These are phyloP conservation scores for Phoxinus phoxinus DNA, from an alignment of 2,113 vertebrate species.

Conservation along the genomic window DNA sequence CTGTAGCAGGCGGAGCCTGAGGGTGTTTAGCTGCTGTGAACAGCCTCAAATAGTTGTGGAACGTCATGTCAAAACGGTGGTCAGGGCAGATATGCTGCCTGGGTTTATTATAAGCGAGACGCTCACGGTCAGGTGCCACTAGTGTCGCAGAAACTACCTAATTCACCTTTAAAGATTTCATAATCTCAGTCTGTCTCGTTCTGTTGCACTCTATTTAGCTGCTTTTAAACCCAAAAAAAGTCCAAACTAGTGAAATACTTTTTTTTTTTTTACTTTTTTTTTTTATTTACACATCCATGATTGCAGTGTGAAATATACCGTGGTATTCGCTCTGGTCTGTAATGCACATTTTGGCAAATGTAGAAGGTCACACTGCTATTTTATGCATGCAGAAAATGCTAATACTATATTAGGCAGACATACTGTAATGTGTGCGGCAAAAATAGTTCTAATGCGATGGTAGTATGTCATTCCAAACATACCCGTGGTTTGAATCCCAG, in stretches of 20 bases:
- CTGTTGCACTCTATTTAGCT: neutral
- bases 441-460: constrained; percentile 17
- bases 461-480: constrained; percentile 18
- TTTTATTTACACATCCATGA: neutral
- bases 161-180: neutral
- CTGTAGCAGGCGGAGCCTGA: too few species aligned
- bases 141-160: too few species aligned
- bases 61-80: too few species aligned
- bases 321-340: neutral
- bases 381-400: neutral
- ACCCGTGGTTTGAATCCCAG: constrained; percentile 1
- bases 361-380: neutral
- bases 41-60: too few species aligned
- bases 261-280: neutral
- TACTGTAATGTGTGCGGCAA: neutral
- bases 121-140: too few species aligned
- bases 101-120: too few species aligned
- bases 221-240: neutral
- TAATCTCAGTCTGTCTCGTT: neutral
- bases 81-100: too few species aligned
- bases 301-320: neutral
- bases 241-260: neutral
- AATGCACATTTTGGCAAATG: neutral
- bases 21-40: too few species aligned
- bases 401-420: neutral